A percentile compares a stretch with the other conserved stretches of the same genome.
phyloP scores from a whole-genome alignment of 2,888 invertebrate genomes.

The Syrista parreyssii region DNA sequence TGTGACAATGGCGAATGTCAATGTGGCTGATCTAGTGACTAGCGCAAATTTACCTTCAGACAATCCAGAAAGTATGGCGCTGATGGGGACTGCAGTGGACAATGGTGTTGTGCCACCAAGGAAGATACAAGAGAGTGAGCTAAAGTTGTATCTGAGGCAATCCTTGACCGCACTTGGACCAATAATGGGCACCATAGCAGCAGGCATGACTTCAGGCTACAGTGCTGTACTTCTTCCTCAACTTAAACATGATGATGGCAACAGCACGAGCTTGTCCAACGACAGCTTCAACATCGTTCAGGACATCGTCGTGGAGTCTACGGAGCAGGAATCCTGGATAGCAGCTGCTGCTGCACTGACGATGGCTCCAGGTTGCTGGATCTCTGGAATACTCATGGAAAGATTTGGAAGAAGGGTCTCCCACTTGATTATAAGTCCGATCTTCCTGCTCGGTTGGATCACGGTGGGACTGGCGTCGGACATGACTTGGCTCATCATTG shows the following conservation, averaged over 20 bases:
- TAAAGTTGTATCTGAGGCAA: conserved; percentile 56
- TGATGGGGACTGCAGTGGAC: conserved; percentile 12
- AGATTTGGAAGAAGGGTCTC: conserved; percentile 72
- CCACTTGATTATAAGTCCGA: conserved; percentile 70
- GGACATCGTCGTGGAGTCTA: conserved; percentile 67
- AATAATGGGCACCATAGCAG: conserved; percentile 69
- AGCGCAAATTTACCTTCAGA: not conserved
- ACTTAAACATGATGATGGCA: conserved; percentile 64
- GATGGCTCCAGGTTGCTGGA: conserved; percentile 58
- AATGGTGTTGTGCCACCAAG: not conserved
- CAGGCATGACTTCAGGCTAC: conserved; percentile 74
- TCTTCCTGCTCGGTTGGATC: conserved; percentile 73
- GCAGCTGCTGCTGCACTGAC: conserved; percentile 74
- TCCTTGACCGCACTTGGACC: conserved; percentile 70
- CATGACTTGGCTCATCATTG: conserved; percentile 68
- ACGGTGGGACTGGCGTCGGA: conserved; percentile 69
- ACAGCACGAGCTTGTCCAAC: conserved; percentile 68
- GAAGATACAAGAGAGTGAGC: conserved; percentile 1
- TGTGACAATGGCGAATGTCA: conserved; percentile 2
- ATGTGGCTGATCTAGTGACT: not conserved
- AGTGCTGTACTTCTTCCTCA: conserved; percentile 75
- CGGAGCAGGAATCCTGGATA: conserved; percentile 58
- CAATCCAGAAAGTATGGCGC: not conserved
- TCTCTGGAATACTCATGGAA: conserved; percentile 71
- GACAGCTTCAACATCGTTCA: conserved; percentile 69